These are phyloP conservation scores for Acleris holmiana DNA, from an alignment of 2,888 invertebrate species.

Conservation along the genomic window DNA sequence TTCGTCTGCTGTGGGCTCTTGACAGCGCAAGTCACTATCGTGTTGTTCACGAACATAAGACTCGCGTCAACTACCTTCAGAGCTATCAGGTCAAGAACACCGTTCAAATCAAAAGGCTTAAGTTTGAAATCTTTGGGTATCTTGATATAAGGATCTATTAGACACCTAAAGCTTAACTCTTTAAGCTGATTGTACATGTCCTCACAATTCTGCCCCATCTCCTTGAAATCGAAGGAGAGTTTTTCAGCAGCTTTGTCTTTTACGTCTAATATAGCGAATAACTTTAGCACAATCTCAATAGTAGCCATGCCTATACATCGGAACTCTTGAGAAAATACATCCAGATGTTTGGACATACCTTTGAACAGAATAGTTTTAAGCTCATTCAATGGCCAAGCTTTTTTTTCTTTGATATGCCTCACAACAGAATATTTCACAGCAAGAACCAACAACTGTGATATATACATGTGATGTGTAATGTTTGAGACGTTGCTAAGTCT, in stretches of 20 bases:
- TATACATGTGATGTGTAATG: constrained; percentile 88
- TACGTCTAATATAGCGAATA: constrained; percentile 69
- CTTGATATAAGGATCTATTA: constrained; percentile 60
- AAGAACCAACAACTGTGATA: constrained; percentile 87
- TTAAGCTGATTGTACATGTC: constrained; percentile 79
- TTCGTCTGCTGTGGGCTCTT: constrained; percentile 68
- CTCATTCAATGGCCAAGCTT: constrained; percentile 57
- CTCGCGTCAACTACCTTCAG: constrained; percentile 54
- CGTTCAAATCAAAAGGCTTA: constrained; percentile 54
- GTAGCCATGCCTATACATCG: constrained; percentile 90
- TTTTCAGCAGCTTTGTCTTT: constrained; percentile 64
- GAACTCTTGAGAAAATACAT: constrained; percentile 84
- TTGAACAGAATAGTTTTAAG: constrained; percentile 83
- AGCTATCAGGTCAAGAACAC: constrained; percentile 61
- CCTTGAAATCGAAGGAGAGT: constrained; percentile 87
- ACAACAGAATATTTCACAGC: constrained; percentile 78
- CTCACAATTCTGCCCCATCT: constrained; percentile 75
- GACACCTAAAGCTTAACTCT: constrained; percentile 64
- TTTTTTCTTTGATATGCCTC: constrained; percentile 55
- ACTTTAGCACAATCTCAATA: constrained; percentile 86
- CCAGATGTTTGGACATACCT: constrained; percentile 89
- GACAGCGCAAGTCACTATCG: constrained; percentile 67
- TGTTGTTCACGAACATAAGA: constrained; percentile 57
- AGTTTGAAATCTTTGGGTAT: constrained; percentile 50
- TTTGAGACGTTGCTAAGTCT: constrained; percentile 85